Base-by-base conservation (phyloP, 1,140 invertebrate species). In the Drosophila bifasciata region DNA sequence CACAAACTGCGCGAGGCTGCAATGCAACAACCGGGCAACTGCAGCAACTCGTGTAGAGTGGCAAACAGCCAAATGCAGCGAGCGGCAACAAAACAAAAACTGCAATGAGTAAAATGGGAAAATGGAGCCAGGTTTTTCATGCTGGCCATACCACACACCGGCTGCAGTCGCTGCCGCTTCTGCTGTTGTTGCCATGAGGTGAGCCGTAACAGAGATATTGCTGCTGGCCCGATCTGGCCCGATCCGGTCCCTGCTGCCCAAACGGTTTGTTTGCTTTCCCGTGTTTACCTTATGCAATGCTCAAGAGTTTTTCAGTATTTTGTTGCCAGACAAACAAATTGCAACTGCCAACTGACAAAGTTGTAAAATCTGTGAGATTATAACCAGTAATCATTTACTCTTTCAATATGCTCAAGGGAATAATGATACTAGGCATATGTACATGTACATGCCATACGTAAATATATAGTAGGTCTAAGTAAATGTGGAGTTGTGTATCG, bases 281-380 rank as follows among this genome's bases (percentile, higher is more conserved):
- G 9, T 36, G 67, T 76, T 70, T 71, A 57, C 39, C 75, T 83
- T 83, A 85, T 76, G 79, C 79, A 84, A 84, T 75, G 44, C 48
- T n/a, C 46, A 44, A 74, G 59, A 48, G 23, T 49, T 72, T 72
- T 60, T 76, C 53, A 55, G 71, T 61, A 68, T 51, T 56, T 48
- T 62, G 52, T 46, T 60, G 64, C 19, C 43, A 50, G 48, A 43
- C 49, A 48, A 61, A 69, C 15, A 43, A 46, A 48, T 40, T 43
- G 40, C 16, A 36, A 53, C 21, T 32, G 2, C 32, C 19, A 40
- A 16, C 7, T 28, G 23, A 1, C 4, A 57, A 74, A 63, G 41
- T 49, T 51, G 39, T 44, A 36, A 40, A 68, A 39, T 53, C 13
- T 61, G 52, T 40, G 32, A 48, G 46, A 43, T 15, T 23, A 51